Evolutionary conservation across 2,797 vertebrate genomes (phyloP).

Genomic region (Ceryle rudis): DNA sequence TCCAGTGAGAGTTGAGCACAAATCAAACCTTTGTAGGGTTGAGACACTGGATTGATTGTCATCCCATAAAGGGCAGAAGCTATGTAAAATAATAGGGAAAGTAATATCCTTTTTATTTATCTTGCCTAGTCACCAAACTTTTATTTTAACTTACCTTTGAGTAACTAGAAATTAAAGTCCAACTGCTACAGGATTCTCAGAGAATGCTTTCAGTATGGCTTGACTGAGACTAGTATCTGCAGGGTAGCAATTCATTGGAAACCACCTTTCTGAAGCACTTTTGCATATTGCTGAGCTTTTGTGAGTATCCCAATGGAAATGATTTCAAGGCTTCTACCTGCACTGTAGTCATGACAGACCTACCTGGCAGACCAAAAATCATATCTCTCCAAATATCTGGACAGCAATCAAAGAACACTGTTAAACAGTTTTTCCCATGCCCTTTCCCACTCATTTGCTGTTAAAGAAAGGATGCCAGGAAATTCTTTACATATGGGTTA

Average conservation of each 20-base stretch:
- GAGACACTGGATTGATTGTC: not conserved
- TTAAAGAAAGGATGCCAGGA: conserved; percentile 20
- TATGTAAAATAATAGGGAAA: not conserved
- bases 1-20: not conserved
- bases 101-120: not conserved
- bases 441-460: conserved; percentile 13
- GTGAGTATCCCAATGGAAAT: not conserved
- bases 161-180: not conserved
- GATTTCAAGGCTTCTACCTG: not conserved
- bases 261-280: not conserved
- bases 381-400: conserved; percentile 31
- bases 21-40: not conserved
- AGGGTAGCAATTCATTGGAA: not conserved
- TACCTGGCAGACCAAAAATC: conserved; percentile 5
- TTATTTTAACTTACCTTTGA: not conserved
- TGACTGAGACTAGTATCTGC: not conserved
- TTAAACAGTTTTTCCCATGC: conserved; percentile 31
- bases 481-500: not conserved
- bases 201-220: not conserved
- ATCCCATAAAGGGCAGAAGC: not conserved
- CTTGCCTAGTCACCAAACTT: not conserved
- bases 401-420: conserved; percentile 38
- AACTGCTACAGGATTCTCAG: not conserved
- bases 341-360: conserved; percentile 1
- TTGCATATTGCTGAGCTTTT: not conserved